Base-by-base conservation (phyloP, 2,888 invertebrate species). In the Reticulitermes lucifugus region DNA sequence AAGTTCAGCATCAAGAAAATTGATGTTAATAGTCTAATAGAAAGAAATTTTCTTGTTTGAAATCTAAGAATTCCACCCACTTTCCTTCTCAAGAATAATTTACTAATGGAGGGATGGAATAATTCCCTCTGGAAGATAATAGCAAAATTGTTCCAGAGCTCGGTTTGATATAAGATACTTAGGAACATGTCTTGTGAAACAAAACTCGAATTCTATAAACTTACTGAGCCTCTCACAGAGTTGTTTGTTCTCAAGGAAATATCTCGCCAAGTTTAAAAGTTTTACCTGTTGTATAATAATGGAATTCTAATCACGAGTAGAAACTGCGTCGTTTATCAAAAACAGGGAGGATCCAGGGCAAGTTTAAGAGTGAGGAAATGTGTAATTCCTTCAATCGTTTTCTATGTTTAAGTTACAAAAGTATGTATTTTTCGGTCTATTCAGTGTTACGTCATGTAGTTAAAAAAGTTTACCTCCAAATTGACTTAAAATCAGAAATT, bases 81-180 rank as follows among this genome's bases (percentile, higher is more conserved):
- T 65, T 65, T n/a, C n/a, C n/a, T 9, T 65, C 25, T 65, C n/a
- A 25, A 25, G n/a, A 4, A 25, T 65, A 65, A 25, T 65, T 65
- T 65, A 6, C 65, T 65, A 65, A 25, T 65, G 25, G 25, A 10
- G n/a, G 25, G 65, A 65, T 25, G 65, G 65, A 65, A 65, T 65
- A 65, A 65, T 65, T 65, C 6, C 25, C 65, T 10, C 65, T n/a
- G 12, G 25, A 65, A 65, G n/a, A 65, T 65, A 65, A 60, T 65
- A 65, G 65, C n/a, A n/a, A 65, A 65, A 65, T 65, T n/a, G 65
- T 14, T n/a, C 65, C n/a, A 65, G 25, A n/a, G 65, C n/a, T 65
- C 25, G 65, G 65, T 25, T 65, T 65, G 65, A n/a, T 65, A 25
- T 65, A 25, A 7, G n/a, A 65, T n/a, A 65, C n/a, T 65, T 7